Conservation (phyloP, 2,113 vertebrate species). For the Lepidothrix coronata region DNA sequence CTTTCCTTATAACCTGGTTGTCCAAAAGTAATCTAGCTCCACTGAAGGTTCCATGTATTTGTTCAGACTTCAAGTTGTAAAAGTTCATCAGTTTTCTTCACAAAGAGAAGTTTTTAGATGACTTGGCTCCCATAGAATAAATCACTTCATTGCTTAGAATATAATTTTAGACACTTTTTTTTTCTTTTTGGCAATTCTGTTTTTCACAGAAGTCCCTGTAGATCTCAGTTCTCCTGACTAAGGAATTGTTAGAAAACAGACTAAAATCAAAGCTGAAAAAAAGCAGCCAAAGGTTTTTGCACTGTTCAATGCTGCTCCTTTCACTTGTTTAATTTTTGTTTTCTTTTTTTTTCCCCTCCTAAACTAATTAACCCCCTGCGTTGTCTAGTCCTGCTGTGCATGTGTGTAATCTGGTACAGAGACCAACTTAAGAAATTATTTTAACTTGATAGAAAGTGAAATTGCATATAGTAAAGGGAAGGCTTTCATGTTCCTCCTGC, state of each 20-base stretch:
- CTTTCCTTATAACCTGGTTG: not conserved
- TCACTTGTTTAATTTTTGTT: not conserved
- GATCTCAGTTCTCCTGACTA: not conserved
- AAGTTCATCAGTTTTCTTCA: conserved; percentile 21
- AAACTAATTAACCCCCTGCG: conserved; percentile 15
- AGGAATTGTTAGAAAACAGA: not conserved
- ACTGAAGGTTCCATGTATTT: conserved; percentile 6
- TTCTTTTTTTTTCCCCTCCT: not conserved
- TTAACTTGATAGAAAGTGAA: conserved; percentile 30
- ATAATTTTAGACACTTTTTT: not conserved
- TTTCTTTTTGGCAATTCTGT: not conserved
- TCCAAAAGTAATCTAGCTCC: conserved; percentile 28
- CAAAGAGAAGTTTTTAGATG: conserved; percentile 3
- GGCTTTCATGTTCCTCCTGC: conserved; percentile 5
- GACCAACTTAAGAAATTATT: conserved; percentile 38
- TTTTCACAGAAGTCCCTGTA: not conserved
- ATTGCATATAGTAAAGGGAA: not conserved
- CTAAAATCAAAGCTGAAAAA: conserved; percentile 12
- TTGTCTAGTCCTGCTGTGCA: conserved; percentile 4
- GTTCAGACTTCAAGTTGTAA: not conserved
- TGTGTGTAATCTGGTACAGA: conserved; percentile 15
- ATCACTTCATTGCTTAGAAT: not conserved
- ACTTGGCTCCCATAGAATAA: not conserved
- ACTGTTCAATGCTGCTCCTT: not conserved
- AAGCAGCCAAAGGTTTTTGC: not conserved